A percentile compares a stretch with the other conserved stretches of the same genome.
These are phyloP conservation scores for Tupaia chinensis DNA, from an alignment of 2,113 vertebrate genomes.

Conservation along the genomic window DNA sequence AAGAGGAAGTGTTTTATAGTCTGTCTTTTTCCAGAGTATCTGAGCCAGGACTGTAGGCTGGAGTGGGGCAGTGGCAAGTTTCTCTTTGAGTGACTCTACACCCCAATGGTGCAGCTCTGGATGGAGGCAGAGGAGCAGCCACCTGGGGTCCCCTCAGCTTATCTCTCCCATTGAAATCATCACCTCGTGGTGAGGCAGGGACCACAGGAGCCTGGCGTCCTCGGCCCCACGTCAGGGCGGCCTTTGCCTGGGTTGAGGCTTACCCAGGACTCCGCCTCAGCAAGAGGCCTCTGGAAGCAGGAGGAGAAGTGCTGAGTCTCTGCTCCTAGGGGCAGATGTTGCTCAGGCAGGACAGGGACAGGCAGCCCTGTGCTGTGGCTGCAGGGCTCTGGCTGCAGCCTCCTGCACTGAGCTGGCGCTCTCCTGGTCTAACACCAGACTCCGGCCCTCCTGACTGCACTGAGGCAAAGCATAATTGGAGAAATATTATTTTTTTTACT, in stretches of 20 bases:
- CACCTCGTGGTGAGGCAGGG: background rate
- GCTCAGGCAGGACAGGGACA: too few relatives aligned
- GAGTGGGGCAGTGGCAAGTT: rapidly evolving
- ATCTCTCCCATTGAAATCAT: background rate
- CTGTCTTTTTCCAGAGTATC: background rate
- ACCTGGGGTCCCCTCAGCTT: background rate
- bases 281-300: too few relatives aligned
- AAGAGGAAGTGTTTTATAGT: too few relatives aligned
- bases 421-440: background rate
- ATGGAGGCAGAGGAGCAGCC: too few relatives aligned
- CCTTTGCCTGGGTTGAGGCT: rapidly evolving
- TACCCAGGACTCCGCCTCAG: too few relatives aligned
- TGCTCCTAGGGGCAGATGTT: too few relatives aligned
- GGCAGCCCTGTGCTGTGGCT: too few relatives aligned
- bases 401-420: too few relatives aligned
- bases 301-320: background rate
- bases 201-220: background rate
- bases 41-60: background rate
- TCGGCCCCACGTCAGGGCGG: background rate
- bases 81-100: background rate
- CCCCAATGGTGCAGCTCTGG: rapidly evolving
- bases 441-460: too few relatives aligned
- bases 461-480: too few relatives aligned
- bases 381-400: rapidly evolving
- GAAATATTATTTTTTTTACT: background rate